Evolutionary conservation across 2,888 invertebrate genomes (phyloP).

Genomic region (Parapristionchus giblindavisi): DNA sequence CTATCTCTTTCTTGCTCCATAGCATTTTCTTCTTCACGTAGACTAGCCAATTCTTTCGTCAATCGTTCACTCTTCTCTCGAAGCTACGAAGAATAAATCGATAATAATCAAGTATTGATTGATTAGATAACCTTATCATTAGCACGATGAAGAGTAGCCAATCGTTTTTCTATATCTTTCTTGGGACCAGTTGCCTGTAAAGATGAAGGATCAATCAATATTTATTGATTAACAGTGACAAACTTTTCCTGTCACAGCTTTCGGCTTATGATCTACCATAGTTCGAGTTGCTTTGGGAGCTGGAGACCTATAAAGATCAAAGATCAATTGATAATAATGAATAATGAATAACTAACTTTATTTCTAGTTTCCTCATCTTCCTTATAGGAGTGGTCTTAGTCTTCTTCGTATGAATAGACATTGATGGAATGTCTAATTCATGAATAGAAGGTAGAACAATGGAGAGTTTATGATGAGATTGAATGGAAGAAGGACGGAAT

Average conservation of each 20-base stretch:
- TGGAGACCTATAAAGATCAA: too few relatives aligned
- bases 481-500: too few relatives aligned
- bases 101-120: not conserved
- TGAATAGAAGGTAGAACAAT: not conserved
- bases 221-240: not conserved
- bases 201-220: not conserved
- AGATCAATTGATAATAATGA: not conserved
- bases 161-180: constrained; percentile 31
- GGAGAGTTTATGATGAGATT: constrained; percentile 11
- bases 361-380: constrained; percentile 19
- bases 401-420: constrained; percentile 4
- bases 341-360: not conserved
- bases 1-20: constrained; percentile 46
- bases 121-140: constrained; percentile 27
- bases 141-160: not conserved
- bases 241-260: not conserved
- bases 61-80: constrained; percentile 24
- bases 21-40: constrained; percentile 16
- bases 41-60: not conserved
- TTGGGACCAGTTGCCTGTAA: too few relatives aligned
- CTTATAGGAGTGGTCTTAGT: not conserved
- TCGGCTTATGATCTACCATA: not conserved
- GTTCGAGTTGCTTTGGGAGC: not conserved
- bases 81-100: not conserved
- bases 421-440: constrained; percentile 24